Percentiles rank a stretch among this genome's conserved stretches.
Conservation (phyloP, 2,888 invertebrate species). For the Priocnemis perturbator region DNA sequence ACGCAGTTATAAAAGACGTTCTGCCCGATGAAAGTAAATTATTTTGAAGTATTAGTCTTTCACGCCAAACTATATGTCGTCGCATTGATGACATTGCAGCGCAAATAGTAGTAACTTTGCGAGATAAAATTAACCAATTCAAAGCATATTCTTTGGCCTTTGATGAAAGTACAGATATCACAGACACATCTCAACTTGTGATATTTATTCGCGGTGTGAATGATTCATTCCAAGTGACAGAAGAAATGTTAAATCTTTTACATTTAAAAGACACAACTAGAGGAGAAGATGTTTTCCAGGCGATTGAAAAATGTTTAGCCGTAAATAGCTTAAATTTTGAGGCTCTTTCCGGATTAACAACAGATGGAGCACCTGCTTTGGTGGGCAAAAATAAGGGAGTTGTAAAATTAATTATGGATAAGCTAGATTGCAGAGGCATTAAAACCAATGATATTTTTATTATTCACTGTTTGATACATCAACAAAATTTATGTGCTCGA, state of each 20-base stretch:
- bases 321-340: neutral
- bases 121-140: neutral
- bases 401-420: neutral
- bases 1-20: neutral
- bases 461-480: constrained; percentile 11
- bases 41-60: constrained; percentile 7
- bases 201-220: constrained; percentile 21
- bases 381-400: neutral
- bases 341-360: constrained; percentile 8
- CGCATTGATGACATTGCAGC: constrained; percentile 8
- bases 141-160: constrained; percentile 15
- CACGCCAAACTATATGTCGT: neutral
- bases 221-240: constrained; percentile 12
- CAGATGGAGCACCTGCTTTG: constrained; percentile 27
- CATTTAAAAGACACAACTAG: constrained; percentile 5
- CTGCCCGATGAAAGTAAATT: constrained; percentile 7
- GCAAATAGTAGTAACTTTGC: neutral
- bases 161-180: constrained; percentile 21
- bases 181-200: constrained; percentile 14
- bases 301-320: neutral
- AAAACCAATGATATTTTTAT: neutral
- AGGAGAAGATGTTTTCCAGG: constrained; percentile 10
- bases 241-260: constrained; percentile 17
- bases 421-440: neutral
- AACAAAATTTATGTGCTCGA: constrained; percentile 18